Evolutionary conservation across 2,888 invertebrate species (phyloP).

Genomic region (Merodon equestris): DNA sequence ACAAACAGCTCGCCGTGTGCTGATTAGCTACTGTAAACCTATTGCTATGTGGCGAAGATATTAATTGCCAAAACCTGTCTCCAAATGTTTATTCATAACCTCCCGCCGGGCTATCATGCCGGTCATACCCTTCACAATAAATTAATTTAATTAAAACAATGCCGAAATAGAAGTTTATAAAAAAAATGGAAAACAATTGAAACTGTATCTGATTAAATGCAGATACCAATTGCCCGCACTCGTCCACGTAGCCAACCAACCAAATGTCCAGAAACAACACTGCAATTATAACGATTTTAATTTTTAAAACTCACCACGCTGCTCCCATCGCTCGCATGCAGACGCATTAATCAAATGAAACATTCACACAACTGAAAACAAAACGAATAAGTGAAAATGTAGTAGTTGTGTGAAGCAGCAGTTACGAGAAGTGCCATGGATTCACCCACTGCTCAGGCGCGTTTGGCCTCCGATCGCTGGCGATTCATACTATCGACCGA

Average conservation of each 20-base stretch:
- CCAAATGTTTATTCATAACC: too few species aligned
- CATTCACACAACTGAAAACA: constrained; percentile 47
- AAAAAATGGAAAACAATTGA: constrained; percentile 44
- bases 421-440: background rate
- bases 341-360: constrained; percentile 67
- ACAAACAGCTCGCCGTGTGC: too few species aligned
- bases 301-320: constrained; percentile 49
- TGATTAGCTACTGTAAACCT: background rate
- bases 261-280: constrained; percentile 8
- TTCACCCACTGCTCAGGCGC: background rate
- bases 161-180: background rate
- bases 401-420: too few species aligned
- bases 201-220: constrained; percentile 62
- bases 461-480: constrained; percentile 8
- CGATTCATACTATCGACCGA: background rate
- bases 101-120: background rate
- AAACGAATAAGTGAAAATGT: background rate
- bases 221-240: constrained; percentile 12
- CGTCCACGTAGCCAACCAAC: constrained; percentile 45
- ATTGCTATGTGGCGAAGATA: too few species aligned
- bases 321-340: constrained; percentile 8
- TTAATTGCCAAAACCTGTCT: too few species aligned
- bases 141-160: constrained; percentile 42
- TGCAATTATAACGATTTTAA: constrained; percentile 62
- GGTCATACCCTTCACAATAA: constrained; percentile 26